Percentiles rank a stretch among this genome's conserved stretches.
phyloP scores from a whole-genome alignment of 2,888 invertebrate genomes.

The Lysandra coridon region DNA sequence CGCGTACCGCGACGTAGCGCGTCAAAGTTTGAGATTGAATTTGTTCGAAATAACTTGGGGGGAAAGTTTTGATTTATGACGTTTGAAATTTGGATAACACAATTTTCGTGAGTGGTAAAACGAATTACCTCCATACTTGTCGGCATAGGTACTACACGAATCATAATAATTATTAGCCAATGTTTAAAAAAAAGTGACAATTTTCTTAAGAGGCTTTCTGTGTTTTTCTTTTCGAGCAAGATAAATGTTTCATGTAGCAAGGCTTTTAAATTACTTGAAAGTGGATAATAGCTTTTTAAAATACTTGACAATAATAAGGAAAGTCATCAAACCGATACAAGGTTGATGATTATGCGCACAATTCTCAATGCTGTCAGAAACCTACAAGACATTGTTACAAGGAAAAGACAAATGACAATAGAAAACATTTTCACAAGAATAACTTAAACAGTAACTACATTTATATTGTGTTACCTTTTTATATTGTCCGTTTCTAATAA shows the following conservation, averaged over 20 bases:
- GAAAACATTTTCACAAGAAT: slow-evolving; percentile 17
- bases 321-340: neutral
- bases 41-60: slow-evolving; percentile 37
- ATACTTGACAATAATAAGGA: slow-evolving; percentile 1
- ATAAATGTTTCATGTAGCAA: neutral
- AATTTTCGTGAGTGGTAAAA: slow-evolving; percentile 35
- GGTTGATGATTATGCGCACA: neutral
- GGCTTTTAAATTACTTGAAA: neutral
- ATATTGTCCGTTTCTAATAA: slow-evolving; percentile 2
- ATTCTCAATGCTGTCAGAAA: slow-evolving; percentile 4
- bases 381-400: slow-evolving; percentile 13
- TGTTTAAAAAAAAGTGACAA: neutral
- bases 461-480: neutral
- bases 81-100: slow-evolving; percentile 38
- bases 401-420: slow-evolving; percentile 11
- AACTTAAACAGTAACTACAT: slow-evolving; percentile 13
- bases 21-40: slow-evolving; percentile 38
- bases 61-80: slow-evolving; percentile 40
- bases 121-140: slow-evolving; percentile 32
- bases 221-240: neutral
- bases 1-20: neutral
- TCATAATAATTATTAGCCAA: neutral
- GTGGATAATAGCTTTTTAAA: neutral
- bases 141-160: neutral
- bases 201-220: neutral